A percentile compares a stretch with the other conserved stretches of the same genome.
Evolutionary conservation across 1,140 invertebrate genomes (phyloP).

Genomic region (Daktulosphaira vitifoliae): DNA sequence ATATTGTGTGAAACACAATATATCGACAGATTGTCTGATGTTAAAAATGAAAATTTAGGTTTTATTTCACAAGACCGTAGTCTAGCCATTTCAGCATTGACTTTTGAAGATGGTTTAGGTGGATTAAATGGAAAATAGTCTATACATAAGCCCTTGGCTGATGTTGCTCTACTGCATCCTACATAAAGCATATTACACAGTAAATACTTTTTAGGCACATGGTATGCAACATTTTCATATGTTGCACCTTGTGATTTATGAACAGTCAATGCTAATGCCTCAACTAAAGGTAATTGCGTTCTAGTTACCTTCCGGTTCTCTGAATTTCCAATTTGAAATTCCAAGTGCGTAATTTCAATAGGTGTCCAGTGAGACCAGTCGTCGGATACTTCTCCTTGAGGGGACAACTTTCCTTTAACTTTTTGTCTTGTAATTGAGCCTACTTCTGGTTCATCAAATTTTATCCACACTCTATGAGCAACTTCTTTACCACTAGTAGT

Average conservation of each 20-base stretch:
- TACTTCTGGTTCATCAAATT: slow-evolving; percentile 3
- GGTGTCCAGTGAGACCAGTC: neutral
- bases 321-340: slow-evolving; percentile 1
- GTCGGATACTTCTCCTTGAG: neutral
- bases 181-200: neutral
- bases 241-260: slow-evolving; percentile 12
- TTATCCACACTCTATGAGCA: neutral
- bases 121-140: neutral
- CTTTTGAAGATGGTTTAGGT: neutral
- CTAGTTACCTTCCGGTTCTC: neutral
- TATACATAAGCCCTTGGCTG: neutral
- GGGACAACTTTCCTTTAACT: neutral
- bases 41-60: too few species aligned
- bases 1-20: too few species aligned
- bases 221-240: too few species aligned
- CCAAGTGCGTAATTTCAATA: neutral
- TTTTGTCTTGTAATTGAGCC: neutral
- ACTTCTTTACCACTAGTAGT: neutral
- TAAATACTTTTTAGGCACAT: too few species aligned
- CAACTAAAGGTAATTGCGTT: slow-evolving; percentile 2
- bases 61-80: too few species aligned
- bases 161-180: slow-evolving; percentile 3
- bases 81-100: too few species aligned
- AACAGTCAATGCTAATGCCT: neutral
- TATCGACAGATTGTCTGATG: too few species aligned